These are phyloP conservation scores for Brachyhypopomus occidentalis DNA, from an alignment of 2,113 vertebrate species.

Conservation along the genomic window DNA sequence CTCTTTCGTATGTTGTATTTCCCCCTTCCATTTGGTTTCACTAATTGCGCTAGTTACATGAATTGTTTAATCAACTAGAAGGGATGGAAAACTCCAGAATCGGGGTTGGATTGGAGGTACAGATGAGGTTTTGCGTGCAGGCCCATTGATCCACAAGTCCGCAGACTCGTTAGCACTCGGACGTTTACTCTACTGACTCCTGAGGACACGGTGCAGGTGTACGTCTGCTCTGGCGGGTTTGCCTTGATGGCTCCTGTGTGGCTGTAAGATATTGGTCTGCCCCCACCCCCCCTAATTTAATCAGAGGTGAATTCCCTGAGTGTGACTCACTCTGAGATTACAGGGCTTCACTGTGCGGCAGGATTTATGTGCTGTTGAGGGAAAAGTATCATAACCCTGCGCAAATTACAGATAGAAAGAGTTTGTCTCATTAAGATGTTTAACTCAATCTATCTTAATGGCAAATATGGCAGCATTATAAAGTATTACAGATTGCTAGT, in stretches of 20 bases:
- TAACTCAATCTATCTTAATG: background rate
- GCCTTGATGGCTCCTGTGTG: background rate
- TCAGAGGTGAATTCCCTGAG: slow-evolving; percentile 10
- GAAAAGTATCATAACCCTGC: background rate
- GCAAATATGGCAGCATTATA: slow-evolving; percentile 16
- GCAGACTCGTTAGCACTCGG: background rate
- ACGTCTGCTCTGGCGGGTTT: background rate
- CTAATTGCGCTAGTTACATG: background rate
- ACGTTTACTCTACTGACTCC: background rate
- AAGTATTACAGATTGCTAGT: background rate
- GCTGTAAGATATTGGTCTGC: background rate
- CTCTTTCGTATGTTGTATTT: background rate
- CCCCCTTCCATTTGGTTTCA: slow-evolving; percentile 7
- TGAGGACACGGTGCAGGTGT: no score
- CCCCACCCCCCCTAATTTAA: background rate
- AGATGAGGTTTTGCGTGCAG: background rate
- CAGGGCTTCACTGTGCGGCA: background rate
- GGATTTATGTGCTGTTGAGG: background rate
- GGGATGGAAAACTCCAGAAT: no score
- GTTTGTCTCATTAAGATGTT: background rate
- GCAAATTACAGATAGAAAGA: background rate
- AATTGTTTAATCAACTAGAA: slow-evolving; percentile 1
- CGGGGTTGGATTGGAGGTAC: no score
- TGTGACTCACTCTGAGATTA: slow-evolving; percentile 35
- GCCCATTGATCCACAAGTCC: background rate